Evolutionary conservation across 2,113 vertebrate genomes (phyloP).

Genomic region (Pseudopipra pipra): DNA sequence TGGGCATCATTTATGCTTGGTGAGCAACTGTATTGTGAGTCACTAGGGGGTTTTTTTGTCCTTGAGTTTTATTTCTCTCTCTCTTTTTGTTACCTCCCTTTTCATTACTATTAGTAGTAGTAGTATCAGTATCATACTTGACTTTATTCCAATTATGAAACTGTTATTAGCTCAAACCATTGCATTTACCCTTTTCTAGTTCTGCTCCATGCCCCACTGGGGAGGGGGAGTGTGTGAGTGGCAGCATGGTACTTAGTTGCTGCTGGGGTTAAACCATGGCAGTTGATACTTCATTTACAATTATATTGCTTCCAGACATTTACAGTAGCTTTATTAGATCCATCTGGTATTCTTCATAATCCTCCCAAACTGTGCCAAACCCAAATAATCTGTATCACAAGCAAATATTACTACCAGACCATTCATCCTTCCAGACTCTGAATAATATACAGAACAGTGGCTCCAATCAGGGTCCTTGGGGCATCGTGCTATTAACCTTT

Average conservation of each 20-base stretch:
- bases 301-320: slow-evolving; percentile 17
- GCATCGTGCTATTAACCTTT: slow-evolving; percentile 35
- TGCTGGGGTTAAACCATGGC: background rate
- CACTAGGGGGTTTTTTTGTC: background rate
- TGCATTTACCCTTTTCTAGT: background rate
- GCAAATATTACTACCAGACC: background rate
- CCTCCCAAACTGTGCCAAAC: slow-evolving; percentile 1
- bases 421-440: background rate
- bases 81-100: background rate
- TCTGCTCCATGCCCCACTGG: background rate
- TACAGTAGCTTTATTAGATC: slow-evolving; percentile 38
- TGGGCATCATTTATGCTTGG: background rate
- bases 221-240: background rate
- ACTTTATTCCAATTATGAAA: background rate
- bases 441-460: background rate
- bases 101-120: background rate
- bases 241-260: background rate
- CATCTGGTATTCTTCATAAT: slow-evolving; percentile 30
- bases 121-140: background rate
- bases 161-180: background rate
- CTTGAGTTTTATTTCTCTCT: background rate
- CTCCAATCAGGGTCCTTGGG: background rate
- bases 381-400: slow-evolving; percentile 14
- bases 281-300: slow-evolving; percentile 3
- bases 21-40: background rate